phyloP scores from a whole-genome alignment of 2,888 invertebrate species.

The Dimorphilus gyrociliatus region DNA sequence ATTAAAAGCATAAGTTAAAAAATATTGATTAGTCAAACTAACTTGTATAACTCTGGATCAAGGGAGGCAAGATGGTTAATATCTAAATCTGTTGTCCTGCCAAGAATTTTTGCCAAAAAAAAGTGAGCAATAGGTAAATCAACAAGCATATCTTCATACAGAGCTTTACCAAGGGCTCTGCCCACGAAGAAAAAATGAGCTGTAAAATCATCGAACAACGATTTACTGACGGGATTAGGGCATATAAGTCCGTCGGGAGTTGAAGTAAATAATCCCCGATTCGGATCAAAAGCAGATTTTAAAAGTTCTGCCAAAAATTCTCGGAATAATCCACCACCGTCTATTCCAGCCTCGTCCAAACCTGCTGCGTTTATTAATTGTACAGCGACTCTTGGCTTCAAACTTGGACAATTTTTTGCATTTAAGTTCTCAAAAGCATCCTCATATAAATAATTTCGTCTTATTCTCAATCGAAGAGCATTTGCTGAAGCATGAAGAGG shows the following conservation, averaged over 20 bases:
- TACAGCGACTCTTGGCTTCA: constrained; percentile 67
- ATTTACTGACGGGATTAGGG: constrained; percentile 77
- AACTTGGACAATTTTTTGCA: constrained; percentile 72
- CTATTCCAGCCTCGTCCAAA: constrained; percentile 84
- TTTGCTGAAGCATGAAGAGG: too few relatives aligned
- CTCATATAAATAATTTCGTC: constrained; percentile 82
- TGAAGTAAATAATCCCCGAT: constrained; percentile 72
- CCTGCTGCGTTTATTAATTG: constrained; percentile 78
- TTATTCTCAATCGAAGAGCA: too few relatives aligned
- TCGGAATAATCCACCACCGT: constrained; percentile 88
- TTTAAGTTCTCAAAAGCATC: constrained; percentile 90
- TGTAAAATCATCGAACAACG: constrained; percentile 61
- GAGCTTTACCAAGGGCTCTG: constrained; percentile 79
- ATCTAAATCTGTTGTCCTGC: constrained; percentile 53
- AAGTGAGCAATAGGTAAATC: constrained; percentile 90
- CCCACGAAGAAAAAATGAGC: constrained; percentile 89
- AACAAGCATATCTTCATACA: constrained; percentile 83
- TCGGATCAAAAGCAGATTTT: constrained; percentile 84
- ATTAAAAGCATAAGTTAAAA: not conserved
- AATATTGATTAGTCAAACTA: constrained; percentile 7
- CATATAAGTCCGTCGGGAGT: constrained; percentile 83
- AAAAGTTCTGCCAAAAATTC: constrained; percentile 85
- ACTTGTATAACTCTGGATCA: constrained; percentile 70
- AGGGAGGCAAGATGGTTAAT: constrained; percentile 81
- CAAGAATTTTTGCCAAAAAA: constrained; percentile 68